phyloP scores from a whole-genome alignment of 1,140 invertebrate species.

The Lepeophtheirus salmonis region DNA sequence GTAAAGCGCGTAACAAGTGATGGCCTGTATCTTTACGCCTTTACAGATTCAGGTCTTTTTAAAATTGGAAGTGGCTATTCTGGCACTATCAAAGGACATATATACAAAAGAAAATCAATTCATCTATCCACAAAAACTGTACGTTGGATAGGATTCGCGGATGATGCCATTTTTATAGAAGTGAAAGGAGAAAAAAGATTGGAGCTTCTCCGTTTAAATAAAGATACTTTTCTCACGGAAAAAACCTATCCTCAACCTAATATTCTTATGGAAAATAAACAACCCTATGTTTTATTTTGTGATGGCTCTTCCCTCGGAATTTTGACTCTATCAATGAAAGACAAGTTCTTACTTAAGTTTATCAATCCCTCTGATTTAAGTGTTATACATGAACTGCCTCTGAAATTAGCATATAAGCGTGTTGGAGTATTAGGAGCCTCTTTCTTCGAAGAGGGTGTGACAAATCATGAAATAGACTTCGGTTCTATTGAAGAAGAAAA shows the following conservation, averaged over 20 bases:
- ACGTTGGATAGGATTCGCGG: conserved; percentile 65
- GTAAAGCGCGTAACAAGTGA: conserved; percentile 55
- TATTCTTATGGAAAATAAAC: background rate
- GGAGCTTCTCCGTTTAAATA: background rate
- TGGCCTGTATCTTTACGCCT: conserved; percentile 67
- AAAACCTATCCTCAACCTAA: background rate
- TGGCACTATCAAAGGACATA: conserved; percentile 64
- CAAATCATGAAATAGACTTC: conserved; percentile 24
- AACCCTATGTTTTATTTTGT: conserved; percentile 53
- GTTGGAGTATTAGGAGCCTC: conserved; percentile 52
- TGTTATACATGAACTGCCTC: conserved; percentile 41
- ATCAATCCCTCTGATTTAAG: conserved; percentile 22
- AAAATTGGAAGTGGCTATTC: conserved; percentile 85
- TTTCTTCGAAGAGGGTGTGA: conserved; percentile 41
- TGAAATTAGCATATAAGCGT: conserved; percentile 57
- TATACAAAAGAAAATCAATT: conserved; percentile 50
- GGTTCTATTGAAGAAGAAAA: conserved; percentile 46
- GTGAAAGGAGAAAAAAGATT: background rate
- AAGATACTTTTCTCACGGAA: background rate
- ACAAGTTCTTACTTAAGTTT: conserved; percentile 31
- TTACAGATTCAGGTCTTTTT: conserved; percentile 51
- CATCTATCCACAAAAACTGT: conserved; percentile 47
- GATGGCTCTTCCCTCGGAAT: conserved; percentile 64
- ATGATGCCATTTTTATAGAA: conserved; percentile 33
- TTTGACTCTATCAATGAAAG: conserved; percentile 56